These are phyloP conservation scores for Lasioglossum marginatum DNA, from an alignment of 2,888 invertebrate genomes.

Conservation along the genomic window DNA sequence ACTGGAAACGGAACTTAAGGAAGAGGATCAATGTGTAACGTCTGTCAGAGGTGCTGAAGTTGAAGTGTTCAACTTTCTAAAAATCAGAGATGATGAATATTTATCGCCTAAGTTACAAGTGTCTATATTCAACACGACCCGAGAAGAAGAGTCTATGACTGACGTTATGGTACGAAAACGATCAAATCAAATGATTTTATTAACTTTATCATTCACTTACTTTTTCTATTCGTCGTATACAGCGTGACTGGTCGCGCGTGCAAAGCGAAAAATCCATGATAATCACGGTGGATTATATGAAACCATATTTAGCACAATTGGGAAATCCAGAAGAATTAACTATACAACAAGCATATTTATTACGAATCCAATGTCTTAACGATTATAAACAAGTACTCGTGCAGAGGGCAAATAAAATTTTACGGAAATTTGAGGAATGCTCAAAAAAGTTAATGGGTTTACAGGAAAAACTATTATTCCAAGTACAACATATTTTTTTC, in stretches of 20 bases:
- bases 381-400: constrained; percentile 89
- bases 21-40: constrained; percentile 87
- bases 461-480: constrained; percentile 86
- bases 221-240: constrained; percentile 74
- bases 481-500: constrained; percentile 64
- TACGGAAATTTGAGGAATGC: constrained; percentile 88
- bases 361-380: constrained; percentile 87
- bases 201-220: constrained; percentile 85
- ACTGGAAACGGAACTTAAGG: constrained; percentile 87
- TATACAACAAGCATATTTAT: constrained; percentile 84
- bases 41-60: constrained; percentile 86
- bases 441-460: constrained; percentile 86
- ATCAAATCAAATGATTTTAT: background rate
- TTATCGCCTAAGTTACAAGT: constrained; percentile 85
- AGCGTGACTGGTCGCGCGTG: constrained; percentile 74
- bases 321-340: constrained; percentile 85
- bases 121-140: constrained; percentile 86
- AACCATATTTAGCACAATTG: constrained; percentile 88
- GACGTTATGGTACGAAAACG: constrained; percentile 66
- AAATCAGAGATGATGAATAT: constrained; percentile 85
- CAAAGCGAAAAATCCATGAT: constrained; percentile 87
- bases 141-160: constrained; percentile 81
- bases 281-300: constrained; percentile 87
- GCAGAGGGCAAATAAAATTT: constrained; percentile 88
- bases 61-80: constrained; percentile 85